Evolutionary conservation across 2,888 invertebrate genomes (phyloP), one percentile per base, ranked within the genome.

Genomic region (Ceramica pisi): DNA sequence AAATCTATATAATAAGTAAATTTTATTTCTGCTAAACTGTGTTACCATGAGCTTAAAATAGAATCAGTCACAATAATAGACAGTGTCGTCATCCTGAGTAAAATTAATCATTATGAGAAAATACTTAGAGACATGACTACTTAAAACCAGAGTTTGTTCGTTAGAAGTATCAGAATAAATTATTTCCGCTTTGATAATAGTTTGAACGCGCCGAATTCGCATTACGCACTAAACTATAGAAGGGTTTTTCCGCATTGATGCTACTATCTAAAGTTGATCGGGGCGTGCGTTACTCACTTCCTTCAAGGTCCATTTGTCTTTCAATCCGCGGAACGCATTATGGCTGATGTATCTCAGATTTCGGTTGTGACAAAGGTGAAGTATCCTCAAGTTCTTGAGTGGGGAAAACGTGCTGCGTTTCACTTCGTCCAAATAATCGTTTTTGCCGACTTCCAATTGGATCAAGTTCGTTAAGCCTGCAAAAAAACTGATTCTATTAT

Each of bases 391-490:
- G 67, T 90, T 95, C 68, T 89, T 93, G 57, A 97, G 90, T n/a
- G 95, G 94, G 1, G 95, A 91, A 84, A 97, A 97, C 6, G 97
- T 95, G 77, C 95, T 96, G 41, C 95, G 92, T 78, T 96, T 96
- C 19, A 97, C 96, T 82, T 93, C 94, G 69, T 95, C 95, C 75
- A 97, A 90, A 81, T 95, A 92, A 8, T 94, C 92, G 88, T 97
- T 96, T 84, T 96, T 95, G 67, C 97, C 97, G 9, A 97, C 96
- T 87, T 97, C 97, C 56, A 97, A 89, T 82, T 96, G 95, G 78
- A 94, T 92, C 75, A 97, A 90, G 76, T 94, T 94, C 53, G 92
- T 91, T 84, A 97, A 89, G 56, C 96, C 97, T 97, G 89, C 77
- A 90, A 90, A 78, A 77, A 79, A 81, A 82, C 78, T 75, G 66